These are phyloP conservation scores for Phalloptychus januarius DNA, from an alignment of 2,797 vertebrate species.

Conservation along the genomic window DNA sequence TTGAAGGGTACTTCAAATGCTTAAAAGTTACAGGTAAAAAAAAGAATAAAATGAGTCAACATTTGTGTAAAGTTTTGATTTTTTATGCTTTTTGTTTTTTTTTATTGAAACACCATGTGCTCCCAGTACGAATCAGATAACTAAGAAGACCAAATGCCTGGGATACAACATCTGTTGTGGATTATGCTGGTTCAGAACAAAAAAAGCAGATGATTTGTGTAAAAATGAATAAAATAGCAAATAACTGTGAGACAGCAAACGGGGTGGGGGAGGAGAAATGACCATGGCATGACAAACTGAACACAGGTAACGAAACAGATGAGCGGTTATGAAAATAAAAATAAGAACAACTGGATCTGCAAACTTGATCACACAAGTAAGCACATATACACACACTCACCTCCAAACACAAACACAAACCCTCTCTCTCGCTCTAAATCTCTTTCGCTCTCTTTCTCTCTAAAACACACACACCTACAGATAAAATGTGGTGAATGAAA, in stretches of 20 bases:
- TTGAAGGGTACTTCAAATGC: background rate
- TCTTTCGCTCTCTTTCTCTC: constrained; percentile 48
- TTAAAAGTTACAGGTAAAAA: constrained; percentile 4
- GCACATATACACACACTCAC: constrained; percentile 31
- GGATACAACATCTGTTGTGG: constrained; percentile 67
- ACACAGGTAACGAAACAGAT: constrained; percentile 71
- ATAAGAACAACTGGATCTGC: constrained; percentile 69
- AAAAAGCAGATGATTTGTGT: constrained; percentile 75
- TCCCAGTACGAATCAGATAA: constrained; percentile 73
- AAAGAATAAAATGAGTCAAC: constrained; percentile 45
- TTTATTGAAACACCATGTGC: constrained; percentile 75
- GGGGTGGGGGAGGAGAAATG: constrained; percentile 69
- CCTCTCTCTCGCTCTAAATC: constrained; percentile 47
- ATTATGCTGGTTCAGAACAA: constrained; percentile 67
- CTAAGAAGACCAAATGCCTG: constrained; percentile 75
- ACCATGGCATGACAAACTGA: constrained; percentile 71
- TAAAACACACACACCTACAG: constrained; percentile 72
- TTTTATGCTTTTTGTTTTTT: constrained; percentile 53
- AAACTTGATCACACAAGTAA: constrained; percentile 60
- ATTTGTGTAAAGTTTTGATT: constrained; percentile 45
- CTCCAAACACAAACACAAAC: constrained; percentile 45
- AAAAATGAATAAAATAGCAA: constrained; percentile 79
- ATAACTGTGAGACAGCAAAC: constrained; percentile 52
- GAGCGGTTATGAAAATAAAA: constrained; percentile 76
- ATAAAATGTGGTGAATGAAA: constrained; percentile 80